Evolutionary conservation across 2,888 invertebrate genomes (phyloP), one percentile per base, ranked within the genome.

Genomic region (Lumbricus terrestris): DNA sequence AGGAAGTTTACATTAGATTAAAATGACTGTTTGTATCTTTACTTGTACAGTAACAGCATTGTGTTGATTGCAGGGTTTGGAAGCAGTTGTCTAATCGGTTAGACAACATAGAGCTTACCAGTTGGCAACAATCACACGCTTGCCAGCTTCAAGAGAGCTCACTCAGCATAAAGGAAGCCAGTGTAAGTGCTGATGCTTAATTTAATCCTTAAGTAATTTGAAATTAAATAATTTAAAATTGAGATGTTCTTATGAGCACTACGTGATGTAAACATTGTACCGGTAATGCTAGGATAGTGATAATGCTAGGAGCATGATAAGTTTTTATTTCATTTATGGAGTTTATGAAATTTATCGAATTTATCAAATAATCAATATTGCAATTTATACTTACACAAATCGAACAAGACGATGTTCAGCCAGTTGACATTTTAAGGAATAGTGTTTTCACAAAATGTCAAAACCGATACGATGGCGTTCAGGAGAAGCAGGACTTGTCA

Each of bases 231-330:
- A 42, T 33, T 15, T 33, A 88, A 29, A 33, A 6, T 88, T 2
- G 11, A 23, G 40, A 88, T 20, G 42, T 40, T 38, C 23, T 33
- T 37, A 34, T 37, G 6, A n/a, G n/a, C n/a, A n/a, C 37, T 85
- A 8, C n/a, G n/a, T 88, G 38, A 88, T 88, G 35, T 38, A n/a
- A n/a, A n/a, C n/a, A n/a, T n/a, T n/a, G n/a, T n/a, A n/a, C n/a
- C n/a, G n/a, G n/a, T n/a, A 23, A 23, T 23, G n/a, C 33, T 85
- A 5, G 35, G 88, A n/a, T n/a, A n/a, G n/a, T n/a, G n/a, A n/a
- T n/a, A n/a, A n/a, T n/a, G n/a, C n/a, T 91, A 92, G 37, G 93
- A 94, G 42, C 91, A 97, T 93, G 97, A 97, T 94, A 96, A n/a
- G 97, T 40, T 40, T 40, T 40, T 16, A 40, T 40, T 40, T 40